Evolutionary conservation across 2,113 vertebrate species (phyloP), one percentile per base, ranked within the genome.

Genomic region (Motacilla alba): DNA sequence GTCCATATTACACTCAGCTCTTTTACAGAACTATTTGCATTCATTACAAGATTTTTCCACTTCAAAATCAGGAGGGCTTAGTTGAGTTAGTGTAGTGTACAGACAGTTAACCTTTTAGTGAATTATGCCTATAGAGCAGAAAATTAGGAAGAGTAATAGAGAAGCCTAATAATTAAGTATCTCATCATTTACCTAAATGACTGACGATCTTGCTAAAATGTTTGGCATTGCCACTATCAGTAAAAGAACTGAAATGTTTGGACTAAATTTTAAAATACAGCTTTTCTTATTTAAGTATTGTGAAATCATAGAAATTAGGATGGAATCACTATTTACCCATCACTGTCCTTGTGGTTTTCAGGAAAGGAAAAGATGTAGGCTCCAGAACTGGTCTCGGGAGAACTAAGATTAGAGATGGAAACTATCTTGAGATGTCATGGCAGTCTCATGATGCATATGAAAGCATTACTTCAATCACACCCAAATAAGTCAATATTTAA

Each of bases 351-450:
- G 3, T 83, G 41, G 67, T 90, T 94, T 92, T 67, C 86, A 76
- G 70, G 30, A 90, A 56, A 59, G 94, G 75, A 73, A 90, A 72
- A 69, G 58, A 30, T 39, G 79, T 68, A 46, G 89, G 31, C 41
- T 93, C 70, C 93, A 88, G 21, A 62, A 75, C 33, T 52, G 53
- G 89, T 85, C 70, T 90, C 3, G 62, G 83, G 30, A 75, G 37
- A 94, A n/a, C 93, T 95, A 83, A 79, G 78, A 63, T 92, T 21
- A 85, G 75, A 90, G 74, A 93, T 19, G 9, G 52, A 94, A 91
- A 78, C 31, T 78, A 10, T 78, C 23, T 92, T 93, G 62, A 88
- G 79, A 85, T 82, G 5, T 67, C 76, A 85, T 3, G 4, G 28
- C 13, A 74, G 15, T 63, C 19, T 60, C 19, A 75, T 8, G 22